Conservation (phyloP, 2,113 vertebrate genomes). For the Thymallus thymallus region DNA sequence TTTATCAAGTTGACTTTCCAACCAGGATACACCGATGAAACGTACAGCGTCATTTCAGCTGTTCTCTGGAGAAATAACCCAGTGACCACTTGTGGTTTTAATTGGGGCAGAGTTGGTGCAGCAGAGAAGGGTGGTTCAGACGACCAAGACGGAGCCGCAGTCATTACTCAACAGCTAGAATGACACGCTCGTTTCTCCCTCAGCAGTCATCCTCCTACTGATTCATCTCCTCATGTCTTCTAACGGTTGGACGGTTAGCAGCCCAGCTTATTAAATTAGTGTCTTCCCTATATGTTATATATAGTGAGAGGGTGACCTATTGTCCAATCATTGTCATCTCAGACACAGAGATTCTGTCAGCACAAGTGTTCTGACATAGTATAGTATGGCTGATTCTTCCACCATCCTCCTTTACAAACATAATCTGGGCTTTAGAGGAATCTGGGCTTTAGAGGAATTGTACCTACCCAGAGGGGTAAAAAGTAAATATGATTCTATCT, state of each 20-base stretch:
- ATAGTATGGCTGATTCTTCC: background rate
- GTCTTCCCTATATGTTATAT: slow-evolving; percentile 31
- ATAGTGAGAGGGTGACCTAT: slow-evolving; percentile 12
- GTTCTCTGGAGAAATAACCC: slow-evolving; percentile 60
- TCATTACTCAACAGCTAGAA: slow-evolving; percentile 70
- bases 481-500: background rate
- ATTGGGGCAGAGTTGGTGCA: slow-evolving; percentile 68
- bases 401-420: background rate
- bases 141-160: slow-evolving; percentile 53
- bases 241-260: slow-evolving; percentile 62
- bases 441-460: no score
- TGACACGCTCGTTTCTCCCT: slow-evolving; percentile 71
- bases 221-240: slow-evolving; percentile 29
- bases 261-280: slow-evolving; percentile 60
- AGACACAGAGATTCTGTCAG: background rate
- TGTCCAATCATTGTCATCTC: background rate
- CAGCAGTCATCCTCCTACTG: slow-evolving; percentile 41
- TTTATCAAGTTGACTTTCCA: slow-evolving; percentile 78
- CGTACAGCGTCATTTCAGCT: slow-evolving; percentile 71
- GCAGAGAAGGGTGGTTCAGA: slow-evolving; percentile 29
- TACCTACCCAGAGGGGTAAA: background rate
- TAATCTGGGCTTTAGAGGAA: no score
- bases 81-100: slow-evolving; percentile 63
- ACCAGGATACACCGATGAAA: slow-evolving; percentile 72
- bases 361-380: background rate